Percentiles rank a stretch among this genome's conserved stretches.
phyloP scores from a whole-genome alignment of 1,140 invertebrate species.

The Mya arenaria region DNA sequence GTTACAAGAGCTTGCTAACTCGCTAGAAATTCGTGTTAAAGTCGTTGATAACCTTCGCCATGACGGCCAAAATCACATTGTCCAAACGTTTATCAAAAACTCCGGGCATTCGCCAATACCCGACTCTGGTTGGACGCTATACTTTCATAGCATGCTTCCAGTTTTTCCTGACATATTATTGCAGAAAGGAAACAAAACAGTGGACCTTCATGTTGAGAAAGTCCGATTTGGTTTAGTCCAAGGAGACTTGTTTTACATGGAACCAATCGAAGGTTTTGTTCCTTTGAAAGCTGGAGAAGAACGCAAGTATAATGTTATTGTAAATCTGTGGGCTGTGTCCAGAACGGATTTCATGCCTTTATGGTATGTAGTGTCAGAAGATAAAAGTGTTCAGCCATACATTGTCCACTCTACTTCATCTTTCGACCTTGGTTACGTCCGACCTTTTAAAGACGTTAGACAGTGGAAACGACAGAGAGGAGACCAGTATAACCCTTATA shows the following conservation, averaged over 20 bases:
- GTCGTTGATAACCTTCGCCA: constrained; percentile 11
- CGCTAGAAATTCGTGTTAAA: constrained; percentile 11
- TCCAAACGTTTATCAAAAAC: constrained; percentile 3
- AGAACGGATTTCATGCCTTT: constrained; percentile 40
- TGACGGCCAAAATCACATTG: background rate
- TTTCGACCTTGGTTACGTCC: constrained; percentile 18
- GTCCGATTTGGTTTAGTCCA: constrained; percentile 25
- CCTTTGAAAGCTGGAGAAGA: background rate
- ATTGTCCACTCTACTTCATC: constrained; percentile 4
- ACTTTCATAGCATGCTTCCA: constrained; percentile 41
- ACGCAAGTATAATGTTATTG: constrained; percentile 11
- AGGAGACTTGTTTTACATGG: constrained; percentile 45
- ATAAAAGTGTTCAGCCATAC: background rate
- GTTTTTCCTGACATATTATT: background rate
- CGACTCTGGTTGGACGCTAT: constrained; percentile 31
- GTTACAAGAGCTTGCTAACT: constrained; percentile 13
- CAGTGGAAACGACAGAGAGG: constrained; percentile 29
- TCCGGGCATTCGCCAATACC: background rate
- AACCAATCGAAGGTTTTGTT: constrained; percentile 33
- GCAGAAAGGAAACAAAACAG: constrained; percentile 16
- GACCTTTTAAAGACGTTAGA: constrained; percentile 6
- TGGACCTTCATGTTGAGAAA: constrained; percentile 10
- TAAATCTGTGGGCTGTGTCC: background rate
- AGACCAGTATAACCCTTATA: constrained; percentile 41
- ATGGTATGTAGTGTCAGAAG: constrained; percentile 19